Conservation (phyloP, 37 sponge, comb jelly and placozoan species). For the Hexactinellida sp. region DNA sequence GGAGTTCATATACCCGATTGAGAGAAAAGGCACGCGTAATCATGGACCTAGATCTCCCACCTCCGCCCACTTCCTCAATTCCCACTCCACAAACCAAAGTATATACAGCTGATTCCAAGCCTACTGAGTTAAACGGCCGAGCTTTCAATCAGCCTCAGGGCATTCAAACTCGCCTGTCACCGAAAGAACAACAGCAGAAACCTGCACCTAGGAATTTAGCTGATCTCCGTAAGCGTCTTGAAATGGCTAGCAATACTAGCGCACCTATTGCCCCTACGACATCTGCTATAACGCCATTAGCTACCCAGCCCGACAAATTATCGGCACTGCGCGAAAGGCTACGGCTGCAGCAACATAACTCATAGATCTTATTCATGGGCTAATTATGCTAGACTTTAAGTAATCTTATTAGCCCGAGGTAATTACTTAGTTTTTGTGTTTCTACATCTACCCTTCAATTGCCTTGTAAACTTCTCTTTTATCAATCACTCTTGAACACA, state of each 20-base stretch:
- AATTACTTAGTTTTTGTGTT: neutral
- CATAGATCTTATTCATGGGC: neutral
- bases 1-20: neutral
- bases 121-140: neutral
- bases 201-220: neutral
- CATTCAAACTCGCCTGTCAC: neutral
- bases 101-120: neutral
- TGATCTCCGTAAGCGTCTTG: neutral
- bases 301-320: neutral
- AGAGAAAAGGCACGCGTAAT: neutral
- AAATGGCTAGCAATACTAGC: neutral
- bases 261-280: neutral
- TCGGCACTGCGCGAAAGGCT: neutral
- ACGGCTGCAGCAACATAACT: neutral
- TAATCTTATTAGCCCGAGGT: neutral
- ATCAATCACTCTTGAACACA: neutral
- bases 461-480: neutral
- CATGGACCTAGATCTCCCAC: neutral
- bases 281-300: neutral
- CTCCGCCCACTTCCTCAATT: neutral
- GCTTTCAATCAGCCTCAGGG: neutral
- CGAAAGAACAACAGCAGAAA: neutral
- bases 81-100: neutral
- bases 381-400: neutral
- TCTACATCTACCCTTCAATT: neutral